Evolutionary conservation across 2,797 vertebrate species (phyloP), one percentile per base, ranked within the genome.

Genomic region (Momotus momota): DNA sequence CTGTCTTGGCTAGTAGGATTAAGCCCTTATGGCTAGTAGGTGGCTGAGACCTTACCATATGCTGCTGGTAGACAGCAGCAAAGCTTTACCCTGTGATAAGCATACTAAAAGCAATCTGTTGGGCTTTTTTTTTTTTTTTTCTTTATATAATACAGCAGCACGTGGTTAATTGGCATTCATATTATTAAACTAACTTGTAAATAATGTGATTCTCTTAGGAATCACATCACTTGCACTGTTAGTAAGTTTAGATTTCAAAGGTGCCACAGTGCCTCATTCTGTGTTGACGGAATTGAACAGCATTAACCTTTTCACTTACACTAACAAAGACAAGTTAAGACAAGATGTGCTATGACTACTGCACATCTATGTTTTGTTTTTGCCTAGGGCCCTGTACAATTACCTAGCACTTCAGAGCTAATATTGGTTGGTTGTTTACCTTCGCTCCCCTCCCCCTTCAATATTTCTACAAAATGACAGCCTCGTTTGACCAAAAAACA

Each of bases 261-360:
- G 95, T 97, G 93, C 95, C 94, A 92, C 83, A 52, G 93, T 96
- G 95, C 94, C 84, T 97, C 89, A 78, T 88, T 97, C 94, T 96
- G 90, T 93, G 93, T 95, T 97, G 98, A 98, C 52, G 10, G 96
- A 97, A 96, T 95, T 96, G 97, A 97, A 94, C 94, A 88, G 94
- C 97, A 97, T 98, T 98, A 98, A 98, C 98, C 98, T 98, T 98
- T 98, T 98, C 98, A 98, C 97, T 97, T 93, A 95, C 95, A 77
- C 97, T 98, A 98, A 98, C 97, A 97, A 97, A 98, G 97, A 98
- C 97, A 98, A 98, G 98, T 98, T 97, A 97, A 98, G 97, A 98
- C 97, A 98, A 97, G 97, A 97, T 95, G 95, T 84, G 93, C 96
- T 97, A 87, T 94, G 94, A 97, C 95, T 97, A 94, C 94, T 95